Percentiles rank a stretch among this genome's conserved stretches.
phyloP scores from a whole-genome alignment of 2,888 invertebrate genomes.

The Cyaniris semiargus region DNA sequence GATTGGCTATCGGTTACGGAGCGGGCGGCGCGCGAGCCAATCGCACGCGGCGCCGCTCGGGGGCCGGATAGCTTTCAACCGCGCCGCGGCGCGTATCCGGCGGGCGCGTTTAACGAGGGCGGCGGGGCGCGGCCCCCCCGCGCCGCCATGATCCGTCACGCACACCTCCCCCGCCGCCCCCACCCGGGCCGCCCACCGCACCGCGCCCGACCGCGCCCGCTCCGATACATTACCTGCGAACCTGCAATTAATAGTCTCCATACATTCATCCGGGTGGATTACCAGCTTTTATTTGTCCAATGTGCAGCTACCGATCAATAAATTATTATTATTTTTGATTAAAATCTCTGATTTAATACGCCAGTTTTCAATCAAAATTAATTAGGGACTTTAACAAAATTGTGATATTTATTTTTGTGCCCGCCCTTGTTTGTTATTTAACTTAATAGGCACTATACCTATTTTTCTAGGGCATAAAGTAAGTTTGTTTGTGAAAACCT shows the following conservation, averaged over 20 bases:
- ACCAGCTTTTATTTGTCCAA: conserved; percentile 66
- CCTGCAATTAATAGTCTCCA: conserved; percentile 78
- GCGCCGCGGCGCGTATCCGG: conserved; percentile 70
- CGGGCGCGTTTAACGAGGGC: conserved; percentile 76
- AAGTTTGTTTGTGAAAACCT: too few relatives aligned
- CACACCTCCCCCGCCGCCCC: conserved; percentile 59
- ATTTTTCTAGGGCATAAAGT: too few relatives aligned
- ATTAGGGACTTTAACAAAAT: conserved; percentile 33
- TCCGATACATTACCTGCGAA: conserved; percentile 75
- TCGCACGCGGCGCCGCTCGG: conserved; percentile 56
- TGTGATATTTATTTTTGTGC: background rate
- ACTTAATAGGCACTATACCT: background rate
- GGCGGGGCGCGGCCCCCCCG: conserved; percentile 71
- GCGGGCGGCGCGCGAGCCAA: conserved; percentile 68
- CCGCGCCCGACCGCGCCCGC: conserved; percentile 41
- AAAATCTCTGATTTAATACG: conserved; percentile 40
- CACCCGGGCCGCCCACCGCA: conserved; percentile 32
- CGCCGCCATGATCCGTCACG: conserved; percentile 78
- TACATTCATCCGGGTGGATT: conserved; percentile 71
- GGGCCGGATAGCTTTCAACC: conserved; percentile 73
- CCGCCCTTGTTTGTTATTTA: background rate
- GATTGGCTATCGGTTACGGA: conserved; percentile 74
- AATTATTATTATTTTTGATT: conserved; percentile 39
- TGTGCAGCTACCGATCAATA: conserved; percentile 52
- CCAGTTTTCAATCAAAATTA: conserved; percentile 37